Conservation (phyloP, 2,888 invertebrate species). For the Microctonus aethiopoides region DNA sequence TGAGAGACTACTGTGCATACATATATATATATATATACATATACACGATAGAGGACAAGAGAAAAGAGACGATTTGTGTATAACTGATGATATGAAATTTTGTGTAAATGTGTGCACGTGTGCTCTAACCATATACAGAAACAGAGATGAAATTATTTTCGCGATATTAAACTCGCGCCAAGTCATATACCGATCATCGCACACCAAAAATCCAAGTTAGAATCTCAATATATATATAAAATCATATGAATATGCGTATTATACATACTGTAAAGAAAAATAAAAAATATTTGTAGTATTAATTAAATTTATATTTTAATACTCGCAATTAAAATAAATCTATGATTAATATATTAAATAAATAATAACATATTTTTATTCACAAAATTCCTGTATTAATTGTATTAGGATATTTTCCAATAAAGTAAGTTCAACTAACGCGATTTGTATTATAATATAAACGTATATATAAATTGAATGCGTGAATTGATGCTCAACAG, state of each 20-base stretch:
- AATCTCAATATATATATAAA: not conserved
- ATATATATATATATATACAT: no score
- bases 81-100: not conserved
- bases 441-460: not conserved
- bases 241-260: no score
- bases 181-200: slow-evolving; percentile 25
- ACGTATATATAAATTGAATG: not conserved
- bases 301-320: no score
- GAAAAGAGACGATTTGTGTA: not conserved
- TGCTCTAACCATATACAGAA: not conserved
- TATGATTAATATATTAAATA: no score
- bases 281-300: no score
- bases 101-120: not conserved
- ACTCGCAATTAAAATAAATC: no score
- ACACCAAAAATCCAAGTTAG: not conserved
- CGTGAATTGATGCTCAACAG: not conserved
- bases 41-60: not conserved
- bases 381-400: no score
- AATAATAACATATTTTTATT: no score
- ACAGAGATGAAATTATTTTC: not conserved
- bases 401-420: no score
- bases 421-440: no score
- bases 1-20: slow-evolving; percentile 23
- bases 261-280: no score
- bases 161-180: slow-evolving; percentile 31